Base-by-base conservation (phyloP, 2,888 invertebrate species). In the Cyclophora albipunctata region DNA sequence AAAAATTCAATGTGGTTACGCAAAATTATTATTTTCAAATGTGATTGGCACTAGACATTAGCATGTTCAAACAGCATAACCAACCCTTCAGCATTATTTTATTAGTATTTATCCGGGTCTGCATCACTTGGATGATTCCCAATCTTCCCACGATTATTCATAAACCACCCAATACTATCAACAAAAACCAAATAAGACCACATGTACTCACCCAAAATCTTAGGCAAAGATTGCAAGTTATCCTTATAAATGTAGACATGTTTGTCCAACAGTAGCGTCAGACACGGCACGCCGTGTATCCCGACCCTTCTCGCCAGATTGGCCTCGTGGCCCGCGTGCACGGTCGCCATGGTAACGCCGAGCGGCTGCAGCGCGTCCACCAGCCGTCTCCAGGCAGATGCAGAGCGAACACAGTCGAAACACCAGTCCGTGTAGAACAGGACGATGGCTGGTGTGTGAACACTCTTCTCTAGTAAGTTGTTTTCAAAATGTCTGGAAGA, bases 361-460 rank as follows among this genome's bases (percentile, higher is more conserved):
- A 94, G 75, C 0, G 95, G 95, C 72, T 96, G 95, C 49, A 98
- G 82, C 45, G 97, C 95, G 65, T 96, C 95, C 43, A 96, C 93
- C 48, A 98, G 88, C 57, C 95, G 92, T 47, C 95, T 91, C 92
- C 97, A 96, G 5, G 95, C 91, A 0, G 94, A 94, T 45, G 97
- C 96, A n/a, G 95, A 93, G 67, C 93, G 94, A 57, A 96, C 92
- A 77, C 98, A 98, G 46, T 95, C 93, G 78, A 97, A 96, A 75
- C 98, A 98, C 95, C 96, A 97, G 79, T 98, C 98, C 4, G 96
- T 94, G 81, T 97, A 98, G 78, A 97, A 96, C 63, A 98, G 92
- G 46, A 98, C 91, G 51, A 98, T 84, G 53, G 96, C 94, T 5
- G 98, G 97, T 40, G 93, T 93, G 57, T 91, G 92, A 52, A 91